Evolutionary conservation across 64 coral and sea anemone genomes (phyloP).

Genomic region (Trachythela sp.): DNA sequence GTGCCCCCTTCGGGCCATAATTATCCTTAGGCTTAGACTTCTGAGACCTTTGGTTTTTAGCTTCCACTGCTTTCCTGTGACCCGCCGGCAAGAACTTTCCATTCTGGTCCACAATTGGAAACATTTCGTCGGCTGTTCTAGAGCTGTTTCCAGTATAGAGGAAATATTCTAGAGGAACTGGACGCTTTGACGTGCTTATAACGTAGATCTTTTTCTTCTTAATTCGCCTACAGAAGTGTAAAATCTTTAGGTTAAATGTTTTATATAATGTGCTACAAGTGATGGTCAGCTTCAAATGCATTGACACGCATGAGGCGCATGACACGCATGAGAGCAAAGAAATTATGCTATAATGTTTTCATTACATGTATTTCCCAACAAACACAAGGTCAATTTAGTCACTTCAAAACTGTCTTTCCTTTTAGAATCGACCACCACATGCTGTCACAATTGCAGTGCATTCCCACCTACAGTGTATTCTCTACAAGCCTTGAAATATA

Average conservation of each 20-base stretch:
- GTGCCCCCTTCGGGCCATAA: constrained; percentile 63
- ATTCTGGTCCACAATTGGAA: constrained; percentile 69
- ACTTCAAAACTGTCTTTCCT: no score
- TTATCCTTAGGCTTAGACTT: constrained; percentile 70
- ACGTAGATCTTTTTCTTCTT: constrained; percentile 90
- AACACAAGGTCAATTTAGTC: no score
- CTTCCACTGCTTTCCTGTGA: constrained; percentile 71
- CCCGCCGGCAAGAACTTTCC: constrained; percentile 72
- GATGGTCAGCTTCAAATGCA: no score
- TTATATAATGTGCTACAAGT: no score
- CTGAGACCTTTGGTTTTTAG: constrained; percentile 66
- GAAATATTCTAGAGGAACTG: constrained; percentile 79
- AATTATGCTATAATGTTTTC: no score
- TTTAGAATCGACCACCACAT: no score
- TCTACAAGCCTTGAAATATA: no score
- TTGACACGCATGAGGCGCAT: no score
- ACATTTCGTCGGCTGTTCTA: constrained; percentile 85
- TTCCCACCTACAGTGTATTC: no score
- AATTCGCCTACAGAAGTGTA: constrained; percentile 53
- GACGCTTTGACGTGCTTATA: constrained; percentile 85
- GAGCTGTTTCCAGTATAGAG: constrained; percentile 96
- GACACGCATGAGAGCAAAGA: no score
- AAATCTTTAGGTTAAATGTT: neutral
- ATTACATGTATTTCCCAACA: no score
- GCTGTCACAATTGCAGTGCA: no score